These are phyloP conservation scores for Lasioglossum pauxillum DNA, from an alignment of 2,888 invertebrate genomes.

Conservation along the genomic window DNA sequence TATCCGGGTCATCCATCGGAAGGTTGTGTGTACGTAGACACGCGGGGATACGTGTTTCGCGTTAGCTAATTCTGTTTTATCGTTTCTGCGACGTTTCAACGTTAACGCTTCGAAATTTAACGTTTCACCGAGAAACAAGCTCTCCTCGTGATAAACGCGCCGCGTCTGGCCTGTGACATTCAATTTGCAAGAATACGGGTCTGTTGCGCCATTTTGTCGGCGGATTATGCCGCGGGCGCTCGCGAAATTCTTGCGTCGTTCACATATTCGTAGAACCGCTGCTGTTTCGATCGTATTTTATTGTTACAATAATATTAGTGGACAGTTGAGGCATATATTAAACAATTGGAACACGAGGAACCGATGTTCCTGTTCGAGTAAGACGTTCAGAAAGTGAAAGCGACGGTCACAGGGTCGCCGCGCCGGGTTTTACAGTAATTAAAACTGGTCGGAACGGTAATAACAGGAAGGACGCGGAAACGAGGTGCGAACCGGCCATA, in stretches of 20 bases:
- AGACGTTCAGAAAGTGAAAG: not conserved
- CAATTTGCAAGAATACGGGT: not conserved
- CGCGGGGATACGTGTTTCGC: constrained; percentile 12
- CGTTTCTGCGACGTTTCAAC: constrained; percentile 17
- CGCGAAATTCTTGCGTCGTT: not conserved
- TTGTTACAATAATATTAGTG: not conserved
- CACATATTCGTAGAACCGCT: not conserved
- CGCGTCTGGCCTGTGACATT: not conserved
- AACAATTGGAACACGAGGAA: too few species aligned
- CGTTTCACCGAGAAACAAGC: not conserved
- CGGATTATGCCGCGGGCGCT: not conserved
- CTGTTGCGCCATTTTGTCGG: constrained; percentile 2
- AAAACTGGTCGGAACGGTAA: constrained; percentile 22
- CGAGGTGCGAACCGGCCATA: constrained; percentile 56
- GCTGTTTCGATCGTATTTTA: not conserved
- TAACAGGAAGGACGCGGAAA: constrained; percentile 45
- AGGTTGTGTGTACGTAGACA: constrained; percentile 3
- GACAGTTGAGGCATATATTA: too few species aligned
- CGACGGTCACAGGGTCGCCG: not conserved
- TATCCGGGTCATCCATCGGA: constrained; percentile 34
- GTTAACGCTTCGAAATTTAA: constrained; percentile 31
- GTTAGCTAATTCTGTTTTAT: constrained; percentile 43
- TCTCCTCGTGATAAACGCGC: not conserved
- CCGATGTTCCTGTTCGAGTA: not conserved
- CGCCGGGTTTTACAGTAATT: constrained; percentile 35